Conservation (phyloP, 2,888 invertebrate species). For the Nemoura dubitans region DNA sequence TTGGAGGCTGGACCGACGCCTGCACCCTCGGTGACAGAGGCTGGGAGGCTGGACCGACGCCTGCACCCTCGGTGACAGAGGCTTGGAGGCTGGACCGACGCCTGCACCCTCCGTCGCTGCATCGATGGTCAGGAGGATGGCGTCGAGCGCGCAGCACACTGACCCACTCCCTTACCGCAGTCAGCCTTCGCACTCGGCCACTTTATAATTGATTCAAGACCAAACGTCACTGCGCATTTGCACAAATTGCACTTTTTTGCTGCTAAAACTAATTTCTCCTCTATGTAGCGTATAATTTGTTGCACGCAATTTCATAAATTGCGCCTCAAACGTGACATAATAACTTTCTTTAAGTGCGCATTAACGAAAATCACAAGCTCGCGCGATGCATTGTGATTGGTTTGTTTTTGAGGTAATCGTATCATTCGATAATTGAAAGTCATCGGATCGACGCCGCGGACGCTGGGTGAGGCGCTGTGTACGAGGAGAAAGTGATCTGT, state of each 20-base stretch:
- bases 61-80: no score
- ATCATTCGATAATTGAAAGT: conserved; percentile 41
- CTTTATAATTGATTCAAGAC: conserved; percentile 16
- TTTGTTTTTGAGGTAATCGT: conserved; percentile 22
- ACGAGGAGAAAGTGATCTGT: conserved; percentile 35
- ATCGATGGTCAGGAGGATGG: neutral
- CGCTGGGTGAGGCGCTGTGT: no score
- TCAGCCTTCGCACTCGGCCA: neutral
- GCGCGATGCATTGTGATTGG: conserved; percentile 33
- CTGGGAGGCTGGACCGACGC: neutral
- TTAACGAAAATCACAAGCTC: neutral
- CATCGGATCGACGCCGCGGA: neutral
- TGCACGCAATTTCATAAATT: conserved; percentile 7
- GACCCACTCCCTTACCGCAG: neutral
- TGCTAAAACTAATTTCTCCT: conserved; percentile 1
- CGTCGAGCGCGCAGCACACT: neutral
- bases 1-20: neutral
- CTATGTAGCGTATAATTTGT: neutral
- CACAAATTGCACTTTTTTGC: conserved; percentile 25
- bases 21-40: no score
- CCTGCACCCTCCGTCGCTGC: no score
- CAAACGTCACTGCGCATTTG: conserved; percentile 26
- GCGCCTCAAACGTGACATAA: neutral
- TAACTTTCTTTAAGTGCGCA: conserved; percentile 30
- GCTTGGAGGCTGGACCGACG: neutral